These are phyloP conservation scores for Piaya cayana DNA, from an alignment of 2,113 vertebrate genomes.

Conservation along the genomic window DNA sequence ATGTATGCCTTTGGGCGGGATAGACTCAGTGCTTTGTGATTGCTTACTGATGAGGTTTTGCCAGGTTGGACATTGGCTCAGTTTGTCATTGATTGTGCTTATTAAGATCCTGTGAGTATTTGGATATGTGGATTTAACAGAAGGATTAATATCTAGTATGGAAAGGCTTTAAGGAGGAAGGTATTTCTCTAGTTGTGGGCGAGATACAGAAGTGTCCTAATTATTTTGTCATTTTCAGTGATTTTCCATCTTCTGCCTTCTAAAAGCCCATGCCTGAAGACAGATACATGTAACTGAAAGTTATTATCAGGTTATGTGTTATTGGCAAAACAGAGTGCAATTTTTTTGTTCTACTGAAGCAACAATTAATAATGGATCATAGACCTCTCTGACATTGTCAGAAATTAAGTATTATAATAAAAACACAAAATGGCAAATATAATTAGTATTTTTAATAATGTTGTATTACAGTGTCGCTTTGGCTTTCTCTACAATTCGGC, in stretches of 20 bases:
- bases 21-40: background rate
- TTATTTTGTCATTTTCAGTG: background rate
- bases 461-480: conserved; percentile 78
- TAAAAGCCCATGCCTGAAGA: background rate
- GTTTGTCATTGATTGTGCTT: background rate
- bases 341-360: background rate
- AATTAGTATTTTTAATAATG: background rate
- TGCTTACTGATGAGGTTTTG: background rate
- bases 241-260: background rate
- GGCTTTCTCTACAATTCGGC: conserved; percentile 80
- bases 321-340: background rate
- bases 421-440: background rate
- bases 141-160: background rate
- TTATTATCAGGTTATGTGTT: background rate
- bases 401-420: background rate
- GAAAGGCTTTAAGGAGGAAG: background rate
- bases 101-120: background rate
- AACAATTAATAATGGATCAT: background rate
- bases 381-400: background rate
- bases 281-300: background rate
- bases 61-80: background rate
- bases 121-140: background rate
- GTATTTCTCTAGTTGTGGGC: background rate
- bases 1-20: background rate
- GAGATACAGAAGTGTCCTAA: background rate